A percentile compares a stretch with the other conserved stretches of the same genome.
Evolutionary conservation across 2,888 invertebrate species (phyloP).

Genomic region (Lasioglossum leucozonium): DNA sequence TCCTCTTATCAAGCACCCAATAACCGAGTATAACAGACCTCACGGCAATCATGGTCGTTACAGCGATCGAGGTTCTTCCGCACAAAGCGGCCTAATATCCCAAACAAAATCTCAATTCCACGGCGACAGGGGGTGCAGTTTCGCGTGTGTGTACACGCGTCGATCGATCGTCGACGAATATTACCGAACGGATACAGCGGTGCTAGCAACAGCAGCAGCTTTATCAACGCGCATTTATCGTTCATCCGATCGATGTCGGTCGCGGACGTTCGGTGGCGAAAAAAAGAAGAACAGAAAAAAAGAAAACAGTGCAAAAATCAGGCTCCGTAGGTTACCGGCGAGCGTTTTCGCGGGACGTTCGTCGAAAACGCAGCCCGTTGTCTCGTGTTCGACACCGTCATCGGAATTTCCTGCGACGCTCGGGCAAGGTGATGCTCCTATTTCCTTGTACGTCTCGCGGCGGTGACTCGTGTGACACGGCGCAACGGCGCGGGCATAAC

Average conservation of each 20-base stretch:
- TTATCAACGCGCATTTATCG: conserved; percentile 41
- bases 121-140: neutral
- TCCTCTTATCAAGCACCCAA: neutral
- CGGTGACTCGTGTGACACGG: conserved; percentile 74
- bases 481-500: conserved; percentile 71
- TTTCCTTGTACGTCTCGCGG: conserved; percentile 68
- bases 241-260: conserved; percentile 23
- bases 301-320: neutral
- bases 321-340: conserved; percentile 1
- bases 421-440: conserved; percentile 66
- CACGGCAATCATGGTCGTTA: neutral
- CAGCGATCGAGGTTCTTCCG: neutral
- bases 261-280: neutral
- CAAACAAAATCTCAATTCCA: conserved; percentile 8
- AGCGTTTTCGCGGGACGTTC: conserved; percentile 16
- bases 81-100: conserved; percentile 7
- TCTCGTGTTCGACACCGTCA: conserved; percentile 42
- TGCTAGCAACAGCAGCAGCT: neutral
- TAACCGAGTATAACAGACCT: neutral
- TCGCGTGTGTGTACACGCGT: conserved; percentile 19
- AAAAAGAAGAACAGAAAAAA: neutral
- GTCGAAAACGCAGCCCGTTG: conserved; percentile 27
- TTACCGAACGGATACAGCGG: conserved; percentile 29
- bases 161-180: conserved; percentile 9
- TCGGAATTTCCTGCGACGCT: conserved; percentile 52